These are phyloP conservation scores for Danio albolineatus DNA, from an alignment of 2,797 vertebrate genomes.

Conservation along the genomic window DNA sequence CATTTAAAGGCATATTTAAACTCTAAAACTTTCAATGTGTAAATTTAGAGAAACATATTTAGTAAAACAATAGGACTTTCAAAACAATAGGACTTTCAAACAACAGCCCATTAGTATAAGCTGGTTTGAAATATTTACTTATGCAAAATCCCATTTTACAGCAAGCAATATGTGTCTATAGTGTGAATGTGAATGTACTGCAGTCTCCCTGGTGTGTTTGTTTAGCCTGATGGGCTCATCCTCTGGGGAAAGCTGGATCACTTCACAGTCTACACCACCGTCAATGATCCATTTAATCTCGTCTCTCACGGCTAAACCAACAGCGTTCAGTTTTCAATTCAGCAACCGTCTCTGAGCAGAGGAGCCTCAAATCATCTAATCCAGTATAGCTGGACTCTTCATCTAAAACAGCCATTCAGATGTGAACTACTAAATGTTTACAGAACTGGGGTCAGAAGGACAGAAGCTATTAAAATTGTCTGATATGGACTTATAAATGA, in stretches of 20 bases:
- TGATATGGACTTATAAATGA: not conserved
- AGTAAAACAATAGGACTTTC: not conserved
- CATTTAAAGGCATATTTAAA: too few relatives aligned
- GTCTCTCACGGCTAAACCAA: constrained; percentile 84
- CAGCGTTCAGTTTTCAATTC: constrained; percentile 72
- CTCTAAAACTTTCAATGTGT: too few relatives aligned
- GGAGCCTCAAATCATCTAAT: constrained; percentile 10
- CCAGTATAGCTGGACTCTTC: not conserved
- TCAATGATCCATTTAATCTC: constrained; percentile 96
- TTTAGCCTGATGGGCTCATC: constrained; percentile 87
- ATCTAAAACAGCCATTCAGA: constrained; percentile 1
- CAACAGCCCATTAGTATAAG: not conserved
- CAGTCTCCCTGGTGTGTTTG: constrained; percentile 83
- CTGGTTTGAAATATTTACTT: not conserved
- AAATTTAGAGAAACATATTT: too few relatives aligned
- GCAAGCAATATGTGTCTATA: constrained; percentile 71
- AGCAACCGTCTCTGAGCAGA: constrained; percentile 57
- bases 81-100: not conserved
- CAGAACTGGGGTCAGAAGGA: not conserved
- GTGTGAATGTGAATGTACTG: constrained; percentile 7
- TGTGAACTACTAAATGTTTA: constrained; percentile 25
- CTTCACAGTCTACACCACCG: constrained; percentile 87
- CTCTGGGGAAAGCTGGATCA: constrained; percentile 78
- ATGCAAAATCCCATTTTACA: constrained; percentile 1
- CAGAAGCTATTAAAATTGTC: not conserved